Evolutionary conservation across 2,888 invertebrate genomes (phyloP), one percentile per base, ranked within the genome.

Genomic region (Netelia fuscicornis): DNA sequence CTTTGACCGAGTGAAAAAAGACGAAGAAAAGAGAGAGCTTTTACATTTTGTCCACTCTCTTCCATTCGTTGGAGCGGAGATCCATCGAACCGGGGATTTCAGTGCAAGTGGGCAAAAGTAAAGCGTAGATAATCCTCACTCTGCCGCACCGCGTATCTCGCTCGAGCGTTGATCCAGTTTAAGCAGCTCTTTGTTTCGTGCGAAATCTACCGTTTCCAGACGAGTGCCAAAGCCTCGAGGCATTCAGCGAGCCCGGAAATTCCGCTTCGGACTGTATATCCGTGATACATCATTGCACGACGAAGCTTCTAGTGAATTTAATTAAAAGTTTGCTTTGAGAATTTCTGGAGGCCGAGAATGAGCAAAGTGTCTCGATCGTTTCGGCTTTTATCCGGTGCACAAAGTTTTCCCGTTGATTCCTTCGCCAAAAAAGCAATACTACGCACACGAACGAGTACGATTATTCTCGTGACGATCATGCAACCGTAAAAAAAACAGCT

Each of bases 121-220:
- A 64, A 78, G 62, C 72, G 72, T 42, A 13, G 17, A 77, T 84
- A 85, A 85, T 82, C 81, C 85, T 25, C 42, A 30, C 23, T 20
- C 23, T 20, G 30, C 20, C 64, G 25, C 1, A 2, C 17, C 42
- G 10, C 44, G 23, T 25, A 30, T 60, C 60, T 52, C 52, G 54
- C 68, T 37, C 11, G 58, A 42, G 11, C 10, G 67, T 68, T 84
- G 71, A 78, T 77, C 72, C 77, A 74, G 58, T 64, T 81, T 84
- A 68, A 81, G 70, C 60, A 54, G 42, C 42, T 30, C 48, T 75
- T 76, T 68, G 81, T 82, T 60, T 72, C 48, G 11, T 9, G 1
- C 37, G 62, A 82, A 71, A 77, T 82, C 71, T 23, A 58, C 58
- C 70, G 23, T 68, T 71, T 82, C 10, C 71, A 64, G 25, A n/a